Base-by-base conservation (phyloP, 2,888 invertebrate genomes). In the Venustoraphidia nigricollis region DNA sequence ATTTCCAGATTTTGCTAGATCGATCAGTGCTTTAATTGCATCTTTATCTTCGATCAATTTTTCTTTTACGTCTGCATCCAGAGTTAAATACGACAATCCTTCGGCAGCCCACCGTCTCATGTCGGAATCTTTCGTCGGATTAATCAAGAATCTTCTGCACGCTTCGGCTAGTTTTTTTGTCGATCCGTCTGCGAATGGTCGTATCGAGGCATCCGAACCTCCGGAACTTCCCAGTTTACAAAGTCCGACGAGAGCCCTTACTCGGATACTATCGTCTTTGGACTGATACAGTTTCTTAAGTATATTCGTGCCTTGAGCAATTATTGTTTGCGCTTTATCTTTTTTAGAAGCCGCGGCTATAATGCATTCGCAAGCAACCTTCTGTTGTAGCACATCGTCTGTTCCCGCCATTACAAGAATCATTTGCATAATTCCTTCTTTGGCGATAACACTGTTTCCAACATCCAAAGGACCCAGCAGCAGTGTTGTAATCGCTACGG, bases 41-140 rank as follows among this genome's bases (percentile, higher is more conserved):
- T 79, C 61, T 60, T 70, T 76, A 62, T 98, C 96, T 62, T 89
- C 86, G 42, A 93, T 82, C 38, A 99, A 67, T 64, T 92, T 93
- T 64, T 98, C 97, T 64, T 98, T 98, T 0, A 98, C 94, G 66
- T 98, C 97, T 9, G 95, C 98, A 71, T 99, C 97, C 49, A 98
- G 73, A 1, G 96, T 94, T 8, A 98, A 72, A 62, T 96, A 98
- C 0, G 96, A 94, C 6, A 98, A 73, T 2, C 96, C 96, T 71
- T 97, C 96, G 8, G 92, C 89, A 1, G 96, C 94, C 95, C 96
- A 97, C 60, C 90, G 86, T 44, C 91, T 76, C 63, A 94, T 81
- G 60, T 94, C 93, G 54, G 79, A 78, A 60, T 95, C 87, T 62
- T 91, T 90, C 8, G 81, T 75, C 1, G 91, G 86, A 65, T 92